Evolutionary conservation across 2,797 vertebrate species (phyloP).

Genomic region (Sebastolobus alascanus): DNA sequence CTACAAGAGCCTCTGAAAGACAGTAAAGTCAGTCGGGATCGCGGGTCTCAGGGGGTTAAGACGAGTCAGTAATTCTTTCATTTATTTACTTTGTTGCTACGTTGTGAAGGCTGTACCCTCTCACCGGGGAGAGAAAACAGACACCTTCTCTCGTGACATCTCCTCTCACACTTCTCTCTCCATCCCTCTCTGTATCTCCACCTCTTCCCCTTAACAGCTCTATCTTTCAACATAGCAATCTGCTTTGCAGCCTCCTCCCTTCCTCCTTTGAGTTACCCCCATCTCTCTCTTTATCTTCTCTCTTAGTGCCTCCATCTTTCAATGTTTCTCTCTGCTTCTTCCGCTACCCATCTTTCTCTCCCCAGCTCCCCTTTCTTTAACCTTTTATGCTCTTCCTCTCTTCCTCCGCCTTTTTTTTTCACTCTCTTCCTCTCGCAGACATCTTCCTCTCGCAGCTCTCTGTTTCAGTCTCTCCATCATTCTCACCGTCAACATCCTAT

Average conservation of each 20-base stretch:
- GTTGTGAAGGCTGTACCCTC: neutral
- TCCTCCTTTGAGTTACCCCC: slow-evolving; percentile 43
- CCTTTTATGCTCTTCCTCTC: slow-evolving; percentile 65
- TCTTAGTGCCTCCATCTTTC: slow-evolving; percentile 62
- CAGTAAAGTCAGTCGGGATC: too few species aligned
- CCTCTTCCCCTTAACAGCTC: slow-evolving; percentile 44
- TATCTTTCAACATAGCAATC: slow-evolving; percentile 53
- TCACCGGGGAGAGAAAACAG: neutral
- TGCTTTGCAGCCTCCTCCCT: slow-evolving; percentile 45
- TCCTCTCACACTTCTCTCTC: slow-evolving; percentile 20
- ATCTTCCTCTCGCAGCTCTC: slow-evolving; percentile 35
- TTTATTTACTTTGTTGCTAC: neutral
- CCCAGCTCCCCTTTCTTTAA: slow-evolving; percentile 60
- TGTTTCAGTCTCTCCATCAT: slow-evolving; percentile 51
- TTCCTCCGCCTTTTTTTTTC: slow-evolving; percentile 3
- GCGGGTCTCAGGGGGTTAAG: neutral
- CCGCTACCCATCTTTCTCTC: slow-evolving; percentile 48
- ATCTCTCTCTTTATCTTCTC: slow-evolving; percentile 64
- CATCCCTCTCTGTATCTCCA: slow-evolving; percentile 43
- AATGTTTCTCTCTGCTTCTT: slow-evolving; percentile 50
- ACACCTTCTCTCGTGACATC: slow-evolving; percentile 28
- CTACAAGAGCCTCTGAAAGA: too few species aligned
- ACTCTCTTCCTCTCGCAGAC: slow-evolving; percentile 41
- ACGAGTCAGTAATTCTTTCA: neutral
- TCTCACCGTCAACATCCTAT: slow-evolving; percentile 55